Conservation (phyloP, 1,140 invertebrate species). For the Zophobas morio region DNA sequence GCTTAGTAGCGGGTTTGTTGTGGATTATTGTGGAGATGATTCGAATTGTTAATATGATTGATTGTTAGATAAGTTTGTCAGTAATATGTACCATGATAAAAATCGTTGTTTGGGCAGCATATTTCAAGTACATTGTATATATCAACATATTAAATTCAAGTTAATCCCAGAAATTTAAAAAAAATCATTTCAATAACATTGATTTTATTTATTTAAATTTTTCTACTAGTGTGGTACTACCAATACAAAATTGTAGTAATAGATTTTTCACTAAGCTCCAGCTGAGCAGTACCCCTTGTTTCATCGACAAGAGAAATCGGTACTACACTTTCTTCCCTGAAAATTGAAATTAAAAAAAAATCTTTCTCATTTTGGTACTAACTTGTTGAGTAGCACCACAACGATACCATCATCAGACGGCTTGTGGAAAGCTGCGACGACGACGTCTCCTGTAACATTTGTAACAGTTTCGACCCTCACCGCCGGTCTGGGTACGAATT, state of each 20-base stretch:
- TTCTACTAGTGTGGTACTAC: background rate
- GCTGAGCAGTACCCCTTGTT: conserved; percentile 36
- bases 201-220: background rate
- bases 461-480: conserved; percentile 59
- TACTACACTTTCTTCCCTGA: conserved; percentile 4
- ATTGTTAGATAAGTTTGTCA: too few relatives aligned
- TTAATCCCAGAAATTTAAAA: too few relatives aligned
- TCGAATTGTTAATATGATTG: too few relatives aligned
- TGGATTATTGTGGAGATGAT: too few relatives aligned
- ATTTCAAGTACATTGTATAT: too few relatives aligned
- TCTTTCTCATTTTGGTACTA: background rate
- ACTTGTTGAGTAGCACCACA: conserved; percentile 60
- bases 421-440: conserved; percentile 68
- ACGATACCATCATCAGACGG: conserved; percentile 69
- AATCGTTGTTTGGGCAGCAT: too few relatives aligned
- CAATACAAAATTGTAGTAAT: conserved; percentile 52
- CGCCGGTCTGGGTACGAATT: conserved; percentile 72
- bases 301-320: conserved; percentile 36
- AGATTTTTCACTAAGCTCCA: conserved; percentile 42
- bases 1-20: too few relatives aligned
- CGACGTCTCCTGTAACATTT: conserved; percentile 50
- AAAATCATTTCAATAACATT: background rate
- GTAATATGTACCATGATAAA: too few relatives aligned
- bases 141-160: too few relatives aligned
- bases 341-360: background rate